These are phyloP conservation scores for Motacilla tschutschensis DNA, from an alignment of 2,113 vertebrate genomes.

Conservation along the genomic window DNA sequence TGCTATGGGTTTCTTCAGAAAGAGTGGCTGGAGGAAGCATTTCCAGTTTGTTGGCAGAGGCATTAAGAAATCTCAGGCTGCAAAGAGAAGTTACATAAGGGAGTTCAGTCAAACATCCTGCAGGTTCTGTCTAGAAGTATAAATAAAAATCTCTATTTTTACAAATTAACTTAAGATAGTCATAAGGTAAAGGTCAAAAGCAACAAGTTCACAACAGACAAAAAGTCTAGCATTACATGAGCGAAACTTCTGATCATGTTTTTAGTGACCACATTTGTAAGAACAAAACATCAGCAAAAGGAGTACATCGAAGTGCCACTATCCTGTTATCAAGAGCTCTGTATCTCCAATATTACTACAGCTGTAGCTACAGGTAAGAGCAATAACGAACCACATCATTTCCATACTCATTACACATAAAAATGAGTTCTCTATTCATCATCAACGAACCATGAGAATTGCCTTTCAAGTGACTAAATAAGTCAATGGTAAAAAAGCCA, in stretches of 20 bases:
- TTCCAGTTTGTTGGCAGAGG: constrained; percentile 95
- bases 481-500: background rate
- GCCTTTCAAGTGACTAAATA: background rate
- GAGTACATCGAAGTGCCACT: rapidly evolving
- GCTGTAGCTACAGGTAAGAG: background rate
- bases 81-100: constrained; percentile 24
- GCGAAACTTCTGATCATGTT: background rate
- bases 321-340: background rate
- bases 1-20: constrained; percentile 91
- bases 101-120: background rate
- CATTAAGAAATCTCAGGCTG: constrained; percentile 92
- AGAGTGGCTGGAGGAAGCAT: constrained; percentile 88
- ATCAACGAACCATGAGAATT: background rate
- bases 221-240: background rate
- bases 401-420: background rate
- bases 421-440: constrained; percentile 2
- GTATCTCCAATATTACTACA: background rate
- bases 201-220: background rate
- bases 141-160: background rate
- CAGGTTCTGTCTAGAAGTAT: background rate
- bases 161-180: background rate
- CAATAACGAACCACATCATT: background rate
- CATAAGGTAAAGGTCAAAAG: background rate
- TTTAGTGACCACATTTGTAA: background rate
- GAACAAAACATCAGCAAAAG: background rate